Percentiles rank a stretch among this genome's conserved stretches.
phyloP scores from a whole-genome alignment of 2,888 invertebrate genomes.

The Limnephilus lunatus region DNA sequence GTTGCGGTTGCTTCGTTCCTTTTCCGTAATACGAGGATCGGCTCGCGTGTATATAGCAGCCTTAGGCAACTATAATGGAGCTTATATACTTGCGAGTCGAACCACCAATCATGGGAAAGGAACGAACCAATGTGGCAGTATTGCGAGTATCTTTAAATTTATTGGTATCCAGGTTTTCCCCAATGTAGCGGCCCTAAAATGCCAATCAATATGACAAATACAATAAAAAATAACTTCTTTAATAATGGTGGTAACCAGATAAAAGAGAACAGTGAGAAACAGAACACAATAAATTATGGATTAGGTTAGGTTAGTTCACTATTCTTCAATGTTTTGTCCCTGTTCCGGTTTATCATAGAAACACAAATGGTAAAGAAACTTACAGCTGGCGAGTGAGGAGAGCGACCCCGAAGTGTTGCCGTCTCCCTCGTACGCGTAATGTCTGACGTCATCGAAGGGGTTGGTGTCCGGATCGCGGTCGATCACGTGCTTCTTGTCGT shows the following conservation, averaged over 20 bases:
- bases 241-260: neutral
- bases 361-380: conserved; percentile 69
- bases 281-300: too few relatives aligned
- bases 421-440: conserved; percentile 98
- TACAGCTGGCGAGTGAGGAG: conserved; percentile 93
- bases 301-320: too few relatives aligned
- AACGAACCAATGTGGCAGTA: neutral
- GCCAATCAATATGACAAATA: neutral
- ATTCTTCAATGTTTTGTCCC: too few relatives aligned
- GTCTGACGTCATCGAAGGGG: conserved; percentile 96
- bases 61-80: too few relatives aligned
- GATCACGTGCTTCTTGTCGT: conserved; percentile 91
- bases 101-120: too few relatives aligned
- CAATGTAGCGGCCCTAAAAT: neutral
- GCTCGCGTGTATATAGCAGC: too few relatives aligned
- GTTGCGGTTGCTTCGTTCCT: too few relatives aligned
- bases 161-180: neutral
- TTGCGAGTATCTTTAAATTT: neutral
- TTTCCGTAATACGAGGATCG: too few relatives aligned
- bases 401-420: conserved; percentile 95
- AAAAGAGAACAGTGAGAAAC: too few relatives aligned
- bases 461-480: conserved; percentile 94
- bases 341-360: neutral
- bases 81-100: neutral
- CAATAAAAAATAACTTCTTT: neutral